Evolutionary conservation across 2,113 vertebrate species (phyloP), one percentile per base, ranked within the genome.

Genomic region (Platanista minor): DNA sequence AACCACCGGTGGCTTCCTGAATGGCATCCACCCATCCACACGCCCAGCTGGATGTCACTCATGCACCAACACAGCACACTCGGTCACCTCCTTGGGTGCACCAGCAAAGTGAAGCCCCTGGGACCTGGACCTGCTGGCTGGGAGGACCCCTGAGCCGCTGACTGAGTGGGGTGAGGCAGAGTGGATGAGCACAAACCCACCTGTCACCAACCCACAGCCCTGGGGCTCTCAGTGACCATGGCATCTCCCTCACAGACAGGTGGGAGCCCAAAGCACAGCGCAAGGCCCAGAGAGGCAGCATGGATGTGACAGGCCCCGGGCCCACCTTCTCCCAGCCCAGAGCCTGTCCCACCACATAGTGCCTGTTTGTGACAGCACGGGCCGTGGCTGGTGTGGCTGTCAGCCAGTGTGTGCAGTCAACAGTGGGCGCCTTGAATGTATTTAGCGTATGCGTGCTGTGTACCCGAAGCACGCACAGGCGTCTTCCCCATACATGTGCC

Each of bases 101-200:
- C 90, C 71, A 80, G 90, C 75, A 59, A 39, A 25, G 71, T 67
- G 67, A 94, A 75, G 69, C 62, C 84, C 52, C 1, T 0, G 2
- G 91, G 90, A 71, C 71, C 64, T 1, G 2, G 61, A 61, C 1
- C 0, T 66, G 74, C 81, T 90, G 75, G 13, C 86, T 5, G 8
- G 39, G 66, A 71, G 90, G 84, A 62, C 39, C 81, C 67, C 80
- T 15, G 77, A 96, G 94, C 95, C 36, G 23, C 78, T 59, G 94
- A 74, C 92, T 41, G 82, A 71, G 59, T 27, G 54, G 27, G 69
- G 43, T 15, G 27, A 54, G 57, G 88, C 13, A 12, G 67, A 31
- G 27, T 1, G 0, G 18, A 14, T 17, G 31, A 46, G 57, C 12
- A 5, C 23, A 59, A 69, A 21, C 43, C 64, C 0, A 1, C n/a